Base-by-base conservation (phyloP, 1,140 invertebrate species). In the Eumeta japonica region DNA sequence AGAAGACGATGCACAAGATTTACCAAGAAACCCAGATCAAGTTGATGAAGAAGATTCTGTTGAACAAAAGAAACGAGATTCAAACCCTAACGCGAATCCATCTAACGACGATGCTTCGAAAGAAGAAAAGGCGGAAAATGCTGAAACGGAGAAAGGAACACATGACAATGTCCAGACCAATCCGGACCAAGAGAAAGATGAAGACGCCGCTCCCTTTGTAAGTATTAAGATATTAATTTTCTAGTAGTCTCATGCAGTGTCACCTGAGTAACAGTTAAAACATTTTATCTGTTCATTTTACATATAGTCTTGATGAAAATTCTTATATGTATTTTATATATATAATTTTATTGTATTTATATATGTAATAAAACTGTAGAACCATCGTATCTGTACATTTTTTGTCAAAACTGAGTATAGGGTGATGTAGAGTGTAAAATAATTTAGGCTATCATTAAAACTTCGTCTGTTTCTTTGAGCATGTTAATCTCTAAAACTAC, bases 31-130 rank as follows among this genome's bases (percentile, higher is more conserved):
- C 34, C 54, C 54, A 5, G 70, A 79, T n/a, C 48, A 72, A 28
- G 60, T 76, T 39, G 63, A 76, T 4, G 62, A 77, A 30, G 59
- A 78, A 53, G 56, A 87, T 76, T 50, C 83, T 76, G 47, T 53
- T 48, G 62, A 85, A 72, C 62, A 89, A 50, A 84, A 93, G 55
- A 86, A 90, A 55, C 81, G 90, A 4, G 80, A 85, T 43, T 80
- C 66, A 10, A 66, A 78, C 32, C 67, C 80, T 19, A 64, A 79
- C 48, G 76, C 80, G 4, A 71, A 77, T 49, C 63, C 77, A 14
- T 81, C 83, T 4, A 79, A 77, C 40, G 77, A 83, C 44, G 79
- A 83, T 41, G 71, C 77, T 1, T 71, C 73, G 14, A 66, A 76
- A 5, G 75, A 74, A 30, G 76, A 81, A 5, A 61, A 54, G 28